Base-by-base conservation (phyloP, 2,797 vertebrate genomes). In the Anabacerthia variegaticeps region DNA sequence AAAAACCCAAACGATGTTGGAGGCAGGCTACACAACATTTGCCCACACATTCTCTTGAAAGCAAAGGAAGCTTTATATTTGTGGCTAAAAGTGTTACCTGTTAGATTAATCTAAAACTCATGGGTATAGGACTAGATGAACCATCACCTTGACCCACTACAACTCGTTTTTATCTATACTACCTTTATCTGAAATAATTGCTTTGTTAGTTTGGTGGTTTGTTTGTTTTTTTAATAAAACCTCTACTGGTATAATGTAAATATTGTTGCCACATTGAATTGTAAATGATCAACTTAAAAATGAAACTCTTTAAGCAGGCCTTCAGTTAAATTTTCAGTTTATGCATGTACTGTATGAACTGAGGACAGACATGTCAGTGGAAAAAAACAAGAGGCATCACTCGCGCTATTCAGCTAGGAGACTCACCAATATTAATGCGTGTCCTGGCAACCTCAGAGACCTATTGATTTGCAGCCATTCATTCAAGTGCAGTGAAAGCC, bases 381-480 rank as follows among this genome's bases (percentile, higher is more conserved):
- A 54, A 88, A 90, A 66, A 91, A 15, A 2, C 73, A 36, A 66
- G 37, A 79, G 30, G 49, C 48, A 65, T 69, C 52, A 56, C 17
- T 88, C 39, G 37, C 76, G 66, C 55, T 85, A 22, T 34, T 87
- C 83, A 86, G 59, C 59, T 86, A 79, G 37, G 85, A 86, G 18
- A 61, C 10, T 90, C 56, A 94, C 94, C 88, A 92, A 80, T 52
- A 90, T 46, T 90, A 93, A 95, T 88, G 89, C 32, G 52, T 74
- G 71, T 69, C 85, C 93, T 96, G 85, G 85, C 67, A 96, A 77
- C 85, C 80, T 90, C 51, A 94, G 80, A 81, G 93, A 93, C 74
- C 67, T 96, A 95, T 87, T 95, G 96, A 96, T 95, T 76, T 82
- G 85, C 27, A 81, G 36, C 80, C 88, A 74, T 71, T 92, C 63